Conservation (phyloP, 2,888 invertebrate species). For the Luperina testacea region DNA sequence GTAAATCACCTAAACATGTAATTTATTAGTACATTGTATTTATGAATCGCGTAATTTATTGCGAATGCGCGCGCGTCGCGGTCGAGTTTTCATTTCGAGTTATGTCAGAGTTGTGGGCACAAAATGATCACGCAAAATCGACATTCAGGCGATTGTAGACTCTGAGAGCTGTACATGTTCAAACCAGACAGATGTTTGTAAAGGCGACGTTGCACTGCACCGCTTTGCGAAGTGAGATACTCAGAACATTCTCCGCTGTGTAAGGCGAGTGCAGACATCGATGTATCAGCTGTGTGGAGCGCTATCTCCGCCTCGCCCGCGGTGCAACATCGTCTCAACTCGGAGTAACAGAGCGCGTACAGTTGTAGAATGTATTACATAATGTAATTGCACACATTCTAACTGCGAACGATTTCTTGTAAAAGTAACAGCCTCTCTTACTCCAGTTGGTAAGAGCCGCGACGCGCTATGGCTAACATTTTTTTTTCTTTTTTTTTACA, state of each 20-base stretch:
- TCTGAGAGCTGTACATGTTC: constrained; percentile 67
- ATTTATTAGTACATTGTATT: constrained; percentile 76
- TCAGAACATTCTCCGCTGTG: constrained; percentile 38
- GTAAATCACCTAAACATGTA: constrained; percentile 67
- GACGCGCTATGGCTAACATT: constrained; percentile 75
- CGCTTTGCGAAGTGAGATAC: constrained; percentile 19
- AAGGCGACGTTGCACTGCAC: constrained; percentile 45
- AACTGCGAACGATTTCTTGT: constrained; percentile 67
- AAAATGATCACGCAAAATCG: constrained; percentile 86
- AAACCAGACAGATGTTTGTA: constrained; percentile 50
- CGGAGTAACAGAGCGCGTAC: constrained; percentile 71
- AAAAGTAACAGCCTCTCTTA: constrained; percentile 62
- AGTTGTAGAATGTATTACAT: constrained; percentile 66
- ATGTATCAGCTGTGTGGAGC: constrained; percentile 33
- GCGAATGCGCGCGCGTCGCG: constrained; percentile 78
- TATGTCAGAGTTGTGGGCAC: constrained; percentile 89
- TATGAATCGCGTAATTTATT: constrained; percentile 83
- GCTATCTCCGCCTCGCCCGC: constrained; percentile 40
- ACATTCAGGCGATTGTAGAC: constrained; percentile 85
- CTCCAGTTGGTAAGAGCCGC: constrained; percentile 54
- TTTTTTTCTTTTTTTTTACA: constrained; percentile 70
- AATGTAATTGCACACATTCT: constrained; percentile 66
- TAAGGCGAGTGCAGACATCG: constrained; percentile 13
- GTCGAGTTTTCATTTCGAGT: constrained; percentile 83
- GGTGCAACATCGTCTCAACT: constrained; percentile 50